A percentile compares a stretch with the other conserved stretches of the same genome.
These are phyloP conservation scores for Girardia tigrina DNA, from an alignment of 2,888 invertebrate genomes.

Conservation along the genomic window DNA sequence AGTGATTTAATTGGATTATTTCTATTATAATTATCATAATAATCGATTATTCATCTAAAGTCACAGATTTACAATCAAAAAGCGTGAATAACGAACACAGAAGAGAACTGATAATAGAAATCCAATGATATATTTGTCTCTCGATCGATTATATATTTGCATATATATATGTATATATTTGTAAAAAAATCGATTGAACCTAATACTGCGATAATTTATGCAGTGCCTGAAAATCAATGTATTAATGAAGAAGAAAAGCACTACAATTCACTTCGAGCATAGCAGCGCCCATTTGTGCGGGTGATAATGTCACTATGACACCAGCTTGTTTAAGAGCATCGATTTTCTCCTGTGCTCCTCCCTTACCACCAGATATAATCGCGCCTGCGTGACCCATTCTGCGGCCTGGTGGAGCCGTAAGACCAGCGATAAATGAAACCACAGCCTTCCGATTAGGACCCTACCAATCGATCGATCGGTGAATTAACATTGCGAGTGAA, in stretches of 20 bases:
- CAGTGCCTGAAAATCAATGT: not conserved
- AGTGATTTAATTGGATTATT: no score
- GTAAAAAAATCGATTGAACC: no score
- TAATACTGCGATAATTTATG: not conserved
- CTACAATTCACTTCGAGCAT: conserved; percentile 53
- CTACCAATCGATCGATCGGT: no score
- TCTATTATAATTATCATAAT: no score
- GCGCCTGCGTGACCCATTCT: conserved; percentile 99
- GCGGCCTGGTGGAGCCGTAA: conserved; percentile 90
- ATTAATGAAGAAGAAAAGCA: conserved; percentile 38
- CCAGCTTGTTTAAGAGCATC: conserved; percentile 71
- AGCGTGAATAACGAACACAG: no score
- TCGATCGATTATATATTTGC: no score
- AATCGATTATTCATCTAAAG: no score
- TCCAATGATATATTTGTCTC: no score
- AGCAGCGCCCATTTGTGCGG: conserved; percentile 83
- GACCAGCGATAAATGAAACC: conserved; percentile 92
- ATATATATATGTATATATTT: no score
- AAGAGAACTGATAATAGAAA: no score
- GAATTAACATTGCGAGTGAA: no score
- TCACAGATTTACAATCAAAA: no score
- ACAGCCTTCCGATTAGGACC: conserved; percentile 76
- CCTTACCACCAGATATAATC: conserved; percentile 94
- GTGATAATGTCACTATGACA: conserved; percentile 82
- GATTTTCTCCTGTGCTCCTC: conserved; percentile 93